Base-by-base conservation (phyloP, 2,888 invertebrate genomes). In the Agelastica alni region DNA sequence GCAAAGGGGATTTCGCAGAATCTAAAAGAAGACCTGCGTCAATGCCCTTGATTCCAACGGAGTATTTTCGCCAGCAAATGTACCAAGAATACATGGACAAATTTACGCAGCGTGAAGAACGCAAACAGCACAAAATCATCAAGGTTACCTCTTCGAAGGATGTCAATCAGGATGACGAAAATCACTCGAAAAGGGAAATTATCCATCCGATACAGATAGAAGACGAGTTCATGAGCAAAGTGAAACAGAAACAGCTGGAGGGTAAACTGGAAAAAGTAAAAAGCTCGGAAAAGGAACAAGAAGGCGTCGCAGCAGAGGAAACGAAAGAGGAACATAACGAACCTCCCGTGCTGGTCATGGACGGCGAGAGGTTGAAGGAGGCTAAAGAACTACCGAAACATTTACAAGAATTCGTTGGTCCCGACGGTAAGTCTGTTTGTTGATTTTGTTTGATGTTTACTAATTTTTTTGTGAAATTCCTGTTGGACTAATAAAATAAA, bases 61-160 rank as follows among this genome's bases (percentile, higher is more conserved):
- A 91, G 73, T 79, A 84, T 32, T 84, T 89, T 65, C 83, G 91
- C 4, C 86, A 88, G 62, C 85, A 86, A 75, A 92, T 93, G 91
- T 92, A 89, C 76, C 83, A 88, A 64, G 92, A 92, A 74, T 92
- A 91, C 77, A 83, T 91, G 70, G 80, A 81, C 69, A 88, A 91
- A 76, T 86, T 92, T 67, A 85, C 87, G 3, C 88, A 89, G 71
- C 81, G 91, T 7, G 85, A 89, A 66, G 87, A 91, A 69, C 81
- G 93, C 36, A 88, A 88, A 64, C 84, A 88, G 56, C 86, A 89
- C 47, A 91, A 89, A 77, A 83, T 91, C 14, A 87, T 93, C 10
- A 91, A 90, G 80, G 85, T 92, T 54, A 87, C 89, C 0, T 83
- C 85, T 9, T 71, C 20, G 10, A 62, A 65, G 17, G 65, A 68